phyloP scores from a whole-genome alignment of 2,888 invertebrate genomes.

The Agrilus biguttatus region DNA sequence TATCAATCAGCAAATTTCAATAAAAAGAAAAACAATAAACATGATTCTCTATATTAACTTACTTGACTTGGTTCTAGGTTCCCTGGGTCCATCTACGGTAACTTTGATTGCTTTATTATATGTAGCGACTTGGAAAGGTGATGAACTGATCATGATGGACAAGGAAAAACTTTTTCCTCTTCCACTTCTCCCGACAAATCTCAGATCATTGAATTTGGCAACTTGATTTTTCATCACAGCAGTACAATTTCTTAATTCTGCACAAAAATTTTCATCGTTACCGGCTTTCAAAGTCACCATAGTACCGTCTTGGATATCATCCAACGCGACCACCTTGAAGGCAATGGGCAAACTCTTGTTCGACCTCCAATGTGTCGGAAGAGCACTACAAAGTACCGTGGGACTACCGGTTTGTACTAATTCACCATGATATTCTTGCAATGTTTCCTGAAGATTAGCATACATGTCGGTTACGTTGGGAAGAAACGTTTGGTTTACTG shows the following conservation, averaged over 20 bases:
- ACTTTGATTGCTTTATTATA: constrained; percentile 98
- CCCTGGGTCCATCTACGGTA: constrained; percentile 96
- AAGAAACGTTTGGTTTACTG: constrained; percentile 34
- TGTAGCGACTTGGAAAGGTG: constrained; percentile 73
- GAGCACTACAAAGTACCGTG: constrained; percentile 81
- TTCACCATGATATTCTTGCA: constrained; percentile 84
- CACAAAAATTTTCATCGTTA: constrained; percentile 96
- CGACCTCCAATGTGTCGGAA: constrained; percentile 93
- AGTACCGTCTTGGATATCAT: constrained; percentile 90
- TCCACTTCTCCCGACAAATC: constrained; percentile 95
- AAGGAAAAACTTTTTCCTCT: constrained; percentile 92
- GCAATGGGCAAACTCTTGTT: constrained; percentile 95
- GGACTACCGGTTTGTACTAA: constrained; percentile 91
- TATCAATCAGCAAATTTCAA: neutral
- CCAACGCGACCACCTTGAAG: constrained; percentile 89
- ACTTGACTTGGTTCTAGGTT: constrained; percentile 95
- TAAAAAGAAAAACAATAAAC: neutral
- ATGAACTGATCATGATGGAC: constrained; percentile 80
- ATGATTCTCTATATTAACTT: no score
- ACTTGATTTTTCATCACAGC: constrained; percentile 96
- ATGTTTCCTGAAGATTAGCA: constrained; percentile 59
- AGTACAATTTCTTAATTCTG: constrained; percentile 83
- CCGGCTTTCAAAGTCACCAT: constrained; percentile 88
- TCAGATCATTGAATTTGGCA: constrained; percentile 95
- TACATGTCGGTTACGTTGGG: constrained; percentile 61